Conservation (phyloP, 2,113 vertebrate genomes). For the Numenius arquata region DNA sequence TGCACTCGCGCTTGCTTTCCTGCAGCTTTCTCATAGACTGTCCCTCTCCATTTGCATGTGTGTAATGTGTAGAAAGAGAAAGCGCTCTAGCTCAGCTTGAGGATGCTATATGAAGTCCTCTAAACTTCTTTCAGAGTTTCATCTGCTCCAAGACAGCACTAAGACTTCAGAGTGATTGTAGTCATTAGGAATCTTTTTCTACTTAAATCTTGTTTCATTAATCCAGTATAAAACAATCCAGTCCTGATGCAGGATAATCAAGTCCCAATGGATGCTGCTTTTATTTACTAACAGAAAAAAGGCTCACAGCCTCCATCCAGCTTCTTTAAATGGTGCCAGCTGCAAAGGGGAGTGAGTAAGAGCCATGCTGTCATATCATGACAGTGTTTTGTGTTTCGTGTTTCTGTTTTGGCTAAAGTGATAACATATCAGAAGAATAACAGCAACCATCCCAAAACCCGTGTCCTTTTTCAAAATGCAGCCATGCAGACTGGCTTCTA, state of each 20-base stretch:
- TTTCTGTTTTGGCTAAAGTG: background rate
- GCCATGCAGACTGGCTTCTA: background rate
- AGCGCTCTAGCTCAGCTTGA: background rate
- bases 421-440: background rate
- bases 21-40: background rate
- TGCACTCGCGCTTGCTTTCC: background rate
- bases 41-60: background rate
- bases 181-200: background rate
- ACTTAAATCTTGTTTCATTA: background rate
- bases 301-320: background rate
- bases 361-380: background rate
- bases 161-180: background rate
- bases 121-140: background rate
- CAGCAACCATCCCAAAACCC: background rate
- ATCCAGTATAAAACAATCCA: background rate
- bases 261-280: background rate
- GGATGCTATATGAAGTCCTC: background rate
- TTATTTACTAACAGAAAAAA: background rate
- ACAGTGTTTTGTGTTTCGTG: background rate
- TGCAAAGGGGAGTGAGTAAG: background rate
- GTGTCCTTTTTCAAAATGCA: background rate
- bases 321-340: background rate
- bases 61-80: background rate
- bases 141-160: background rate
- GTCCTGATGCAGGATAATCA: background rate